Conservation (phyloP, 2,888 invertebrate species). For the Amphipoea oculea region DNA sequence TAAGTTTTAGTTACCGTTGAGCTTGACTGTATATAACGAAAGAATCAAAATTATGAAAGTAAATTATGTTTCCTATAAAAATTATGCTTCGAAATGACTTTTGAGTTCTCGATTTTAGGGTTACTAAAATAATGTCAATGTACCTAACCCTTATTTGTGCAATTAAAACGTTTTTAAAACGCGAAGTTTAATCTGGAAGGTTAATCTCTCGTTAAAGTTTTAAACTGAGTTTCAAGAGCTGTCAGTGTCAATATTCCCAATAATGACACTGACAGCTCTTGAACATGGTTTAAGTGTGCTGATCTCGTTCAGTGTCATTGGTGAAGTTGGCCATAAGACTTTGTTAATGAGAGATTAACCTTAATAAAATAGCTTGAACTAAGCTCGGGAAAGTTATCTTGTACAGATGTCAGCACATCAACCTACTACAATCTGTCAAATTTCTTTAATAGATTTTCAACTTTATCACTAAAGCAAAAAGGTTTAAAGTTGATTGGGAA, state of each 20-base stretch:
- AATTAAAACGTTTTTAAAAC: neutral
- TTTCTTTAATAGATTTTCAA: too few species aligned
- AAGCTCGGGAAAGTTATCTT: neutral
- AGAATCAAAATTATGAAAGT: neutral
- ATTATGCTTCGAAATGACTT: neutral
- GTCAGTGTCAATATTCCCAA: neutral
- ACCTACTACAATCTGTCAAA: too few species aligned
- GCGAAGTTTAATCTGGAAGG: too few species aligned
- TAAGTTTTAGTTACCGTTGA: neutral
- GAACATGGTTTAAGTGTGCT: too few species aligned
- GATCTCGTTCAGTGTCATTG: too few species aligned
- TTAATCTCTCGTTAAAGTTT: neutral
- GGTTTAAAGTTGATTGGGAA: too few species aligned
- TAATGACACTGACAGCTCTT: too few species aligned
- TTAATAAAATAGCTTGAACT: neutral
- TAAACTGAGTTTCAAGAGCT: too few species aligned
- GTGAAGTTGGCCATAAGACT: neutral
- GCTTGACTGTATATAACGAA: neutral
- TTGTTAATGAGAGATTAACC: neutral
- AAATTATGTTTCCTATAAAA: constrained; percentile 9
- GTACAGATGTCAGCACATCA: too few species aligned
- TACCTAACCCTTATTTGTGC: neutral
- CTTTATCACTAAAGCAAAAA: too few species aligned
- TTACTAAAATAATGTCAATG: too few species aligned
- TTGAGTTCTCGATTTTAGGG: neutral